Percentiles rank a stretch among this genome's conserved stretches.
Conservation (phyloP, 2,888 invertebrate genomes). For the Melieria picta region DNA sequence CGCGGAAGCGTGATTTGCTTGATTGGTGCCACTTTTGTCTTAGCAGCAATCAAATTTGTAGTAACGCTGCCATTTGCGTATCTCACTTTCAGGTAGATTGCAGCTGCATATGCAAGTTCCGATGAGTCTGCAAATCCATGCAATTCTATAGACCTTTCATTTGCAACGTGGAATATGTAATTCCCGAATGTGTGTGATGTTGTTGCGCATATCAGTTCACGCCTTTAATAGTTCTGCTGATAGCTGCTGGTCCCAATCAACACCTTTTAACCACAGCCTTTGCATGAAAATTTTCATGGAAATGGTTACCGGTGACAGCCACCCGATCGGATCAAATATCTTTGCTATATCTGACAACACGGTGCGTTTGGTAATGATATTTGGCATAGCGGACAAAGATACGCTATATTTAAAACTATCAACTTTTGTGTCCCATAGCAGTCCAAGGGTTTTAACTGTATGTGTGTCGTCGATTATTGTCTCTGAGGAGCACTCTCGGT, state of each 20-base stretch:
- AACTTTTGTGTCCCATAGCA: slow-evolving; percentile 24
- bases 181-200: slow-evolving; percentile 14
- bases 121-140: slow-evolving; percentile 38
- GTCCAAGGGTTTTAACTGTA: slow-evolving; percentile 29
- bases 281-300: slow-evolving; percentile 15
- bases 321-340: slow-evolving; percentile 13
- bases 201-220: background rate
- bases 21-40: slow-evolving; percentile 30
- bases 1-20: slow-evolving; percentile 35
- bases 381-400: background rate
- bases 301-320: slow-evolving; percentile 3
- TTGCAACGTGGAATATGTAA: slow-evolving; percentile 24
- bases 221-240: background rate
- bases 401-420: slow-evolving; percentile 28
- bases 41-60: slow-evolving; percentile 25
- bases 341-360: slow-evolving; percentile 33
- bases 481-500: too few relatives aligned
- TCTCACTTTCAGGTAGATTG: slow-evolving; percentile 17
- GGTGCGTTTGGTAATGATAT: slow-evolving; percentile 30
- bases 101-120: slow-evolving; percentile 34
- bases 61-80: background rate
- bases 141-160: slow-evolving; percentile 23
- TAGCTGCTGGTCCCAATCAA: slow-evolving; percentile 26
- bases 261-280: slow-evolving; percentile 16
- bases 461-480: slow-evolving; percentile 48